phyloP scores from a whole-genome alignment of 2,888 invertebrate genomes.

The Leuctra nigra region DNA sequence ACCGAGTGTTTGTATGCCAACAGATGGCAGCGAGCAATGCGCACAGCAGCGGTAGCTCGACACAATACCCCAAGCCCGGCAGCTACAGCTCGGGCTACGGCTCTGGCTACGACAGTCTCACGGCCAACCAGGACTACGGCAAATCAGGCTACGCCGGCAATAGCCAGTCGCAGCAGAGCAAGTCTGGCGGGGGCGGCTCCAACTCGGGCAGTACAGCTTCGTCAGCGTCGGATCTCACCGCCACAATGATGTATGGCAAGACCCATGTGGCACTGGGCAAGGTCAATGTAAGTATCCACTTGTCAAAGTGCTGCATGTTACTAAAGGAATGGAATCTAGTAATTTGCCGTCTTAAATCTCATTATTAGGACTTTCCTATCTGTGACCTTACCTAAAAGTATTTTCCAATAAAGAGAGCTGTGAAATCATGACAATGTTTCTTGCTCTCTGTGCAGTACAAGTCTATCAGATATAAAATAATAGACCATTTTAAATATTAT shows the following conservation, averaged over 20 bases:
- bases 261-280: constrained; percentile 82
- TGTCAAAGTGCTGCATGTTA: too few relatives aligned
- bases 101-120: constrained; percentile 53
- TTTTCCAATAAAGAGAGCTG: too few relatives aligned
- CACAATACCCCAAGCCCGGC: constrained; percentile 61
- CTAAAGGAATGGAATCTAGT: too few relatives aligned
- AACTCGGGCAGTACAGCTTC: constrained; percentile 34
- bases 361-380: too few relatives aligned
- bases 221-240: constrained; percentile 64
- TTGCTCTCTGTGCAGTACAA: too few relatives aligned
- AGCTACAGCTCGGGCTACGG: constrained; percentile 55
- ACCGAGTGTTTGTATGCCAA: too few relatives aligned
- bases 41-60: constrained; percentile 58
- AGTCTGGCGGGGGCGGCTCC: constrained; percentile 41
- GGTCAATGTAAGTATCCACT: constrained; percentile 74
- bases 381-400: too few relatives aligned
- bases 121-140: constrained; percentile 44
- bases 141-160: constrained; percentile 46
- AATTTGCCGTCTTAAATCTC: too few relatives aligned
- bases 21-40: constrained; percentile 67
- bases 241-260: constrained; percentile 76
- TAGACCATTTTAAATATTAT: too few relatives aligned
- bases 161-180: constrained; percentile 42
- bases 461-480: too few relatives aligned
- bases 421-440: too few relatives aligned